Conservation (phyloP, 1,140 invertebrate genomes). For the Tetragnatha versicolor region DNA sequence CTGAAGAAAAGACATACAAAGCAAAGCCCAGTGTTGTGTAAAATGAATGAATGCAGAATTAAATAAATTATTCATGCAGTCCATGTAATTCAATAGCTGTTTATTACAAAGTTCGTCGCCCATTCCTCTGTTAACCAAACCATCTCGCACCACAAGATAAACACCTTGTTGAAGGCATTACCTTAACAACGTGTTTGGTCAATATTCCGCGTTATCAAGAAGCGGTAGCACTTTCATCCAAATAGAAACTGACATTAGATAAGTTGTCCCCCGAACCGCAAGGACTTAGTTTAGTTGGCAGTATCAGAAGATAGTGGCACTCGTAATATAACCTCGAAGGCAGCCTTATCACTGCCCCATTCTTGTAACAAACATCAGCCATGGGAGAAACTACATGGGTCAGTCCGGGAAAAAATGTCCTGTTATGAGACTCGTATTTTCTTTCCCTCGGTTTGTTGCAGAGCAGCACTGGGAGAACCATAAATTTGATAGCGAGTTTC, state of each 20-base stretch:
- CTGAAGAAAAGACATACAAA: too few relatives aligned
- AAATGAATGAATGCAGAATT: too few relatives aligned
- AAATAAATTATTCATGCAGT: too few relatives aligned
- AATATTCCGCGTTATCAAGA: neutral
- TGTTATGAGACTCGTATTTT: neutral
- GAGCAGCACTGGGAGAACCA: neutral
- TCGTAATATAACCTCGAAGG: slow-evolving; percentile 6
- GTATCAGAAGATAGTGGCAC: neutral
- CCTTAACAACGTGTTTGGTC: neutral
- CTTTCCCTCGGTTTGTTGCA: slow-evolving; percentile 1
- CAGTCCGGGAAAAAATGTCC: neutral
- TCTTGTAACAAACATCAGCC: neutral
- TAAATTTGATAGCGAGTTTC: neutral
- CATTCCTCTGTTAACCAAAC: too few relatives aligned
- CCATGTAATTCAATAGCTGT: too few relatives aligned
- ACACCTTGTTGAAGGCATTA: neutral
- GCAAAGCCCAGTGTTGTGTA: too few relatives aligned
- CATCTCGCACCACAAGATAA: neutral
- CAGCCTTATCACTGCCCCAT: slow-evolving; percentile 13
- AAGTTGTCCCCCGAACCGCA: slow-evolving; percentile 6
- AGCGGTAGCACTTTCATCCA: neutral
- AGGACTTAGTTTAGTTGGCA: slow-evolving; percentile 22
- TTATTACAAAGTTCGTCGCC: too few relatives aligned
- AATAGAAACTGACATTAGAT: slow-evolving; percentile 2
- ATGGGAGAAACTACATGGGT: slow-evolving; percentile 1